Evolutionary conservation across 2,797 vertebrate genomes (phyloP).

Genomic region (Erpetoichthys calabaricus): DNA sequence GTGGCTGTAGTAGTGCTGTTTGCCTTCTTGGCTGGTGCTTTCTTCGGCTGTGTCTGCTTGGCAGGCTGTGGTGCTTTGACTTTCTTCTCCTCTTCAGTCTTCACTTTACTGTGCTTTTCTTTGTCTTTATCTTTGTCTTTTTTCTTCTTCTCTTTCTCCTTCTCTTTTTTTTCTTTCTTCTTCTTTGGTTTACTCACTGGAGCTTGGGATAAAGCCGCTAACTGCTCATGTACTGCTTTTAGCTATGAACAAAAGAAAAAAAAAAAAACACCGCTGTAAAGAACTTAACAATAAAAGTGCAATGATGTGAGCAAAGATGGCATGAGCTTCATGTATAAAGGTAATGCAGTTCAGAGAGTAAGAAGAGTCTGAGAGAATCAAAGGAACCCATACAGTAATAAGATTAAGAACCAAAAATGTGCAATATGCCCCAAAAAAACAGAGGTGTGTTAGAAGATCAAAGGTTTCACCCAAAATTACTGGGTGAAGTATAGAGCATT

Average conservation of each 20-base stretch:
- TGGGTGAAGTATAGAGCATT: no score
- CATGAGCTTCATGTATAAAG: no score
- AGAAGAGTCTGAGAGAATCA: no score
- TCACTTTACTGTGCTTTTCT: conserved; percentile 47
- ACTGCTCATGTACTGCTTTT: conserved; percentile 75
- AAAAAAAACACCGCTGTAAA: no score
- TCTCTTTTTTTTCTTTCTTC: conserved; percentile 69
- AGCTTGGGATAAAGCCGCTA: conserved; percentile 67
- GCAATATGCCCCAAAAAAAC: no score
- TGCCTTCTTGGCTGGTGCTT: conserved; percentile 70
- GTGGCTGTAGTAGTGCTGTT: conserved; percentile 59
- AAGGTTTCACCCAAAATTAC: no score
- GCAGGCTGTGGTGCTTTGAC: conserved; percentile 57
- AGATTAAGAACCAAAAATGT: no score
- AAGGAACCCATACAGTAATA: no score
- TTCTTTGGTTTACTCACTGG: conserved; percentile 78
- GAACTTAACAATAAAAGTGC: no score
- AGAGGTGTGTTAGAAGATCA: no score
- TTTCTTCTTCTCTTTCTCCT: conserved; percentile 71
- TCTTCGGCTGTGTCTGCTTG: conserved; percentile 57
- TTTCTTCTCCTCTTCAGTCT: conserved; percentile 77
- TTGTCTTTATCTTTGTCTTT: conserved; percentile 59
- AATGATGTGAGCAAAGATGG: no score
- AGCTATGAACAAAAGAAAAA: conserved; percentile 39
- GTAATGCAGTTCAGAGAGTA: no score